Evolutionary conservation across 2,888 invertebrate genomes (phyloP).

Genomic region (Nasonia oneida): DNA sequence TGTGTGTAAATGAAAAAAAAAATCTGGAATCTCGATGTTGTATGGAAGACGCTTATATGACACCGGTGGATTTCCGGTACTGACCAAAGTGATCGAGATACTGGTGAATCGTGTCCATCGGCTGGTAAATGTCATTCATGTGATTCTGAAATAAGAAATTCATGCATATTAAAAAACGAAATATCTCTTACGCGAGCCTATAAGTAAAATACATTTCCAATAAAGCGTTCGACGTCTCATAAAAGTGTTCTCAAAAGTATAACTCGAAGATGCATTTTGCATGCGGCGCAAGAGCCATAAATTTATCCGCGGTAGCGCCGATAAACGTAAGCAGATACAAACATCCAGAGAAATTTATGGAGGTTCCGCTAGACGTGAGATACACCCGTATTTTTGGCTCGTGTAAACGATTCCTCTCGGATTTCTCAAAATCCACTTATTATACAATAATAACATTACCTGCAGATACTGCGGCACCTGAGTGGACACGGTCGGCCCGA

Average conservation of each 20-base stretch:
- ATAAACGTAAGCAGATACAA: slow-evolving; percentile 43
- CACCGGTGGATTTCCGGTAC: slow-evolving; percentile 88
- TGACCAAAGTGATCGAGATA: slow-evolving; percentile 96
- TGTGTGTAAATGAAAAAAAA: background rate
- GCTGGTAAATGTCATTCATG: slow-evolving; percentile 92
- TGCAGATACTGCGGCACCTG: slow-evolving; percentile 87
- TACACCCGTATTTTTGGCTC: slow-evolving; percentile 9
- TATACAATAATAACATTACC: slow-evolving; percentile 67
- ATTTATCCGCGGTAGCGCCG: slow-evolving; percentile 12
- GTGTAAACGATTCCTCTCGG: background rate
- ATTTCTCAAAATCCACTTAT: too few species aligned
- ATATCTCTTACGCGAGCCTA: too few species aligned
- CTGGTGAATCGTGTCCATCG: slow-evolving; percentile 95
- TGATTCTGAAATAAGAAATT: slow-evolving; percentile 80
- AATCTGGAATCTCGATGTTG: too few species aligned
- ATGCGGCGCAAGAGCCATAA: slow-evolving; percentile 18
- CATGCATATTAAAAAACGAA: too few species aligned
- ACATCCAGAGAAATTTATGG: slow-evolving; percentile 35
- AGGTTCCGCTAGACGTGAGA: slow-evolving; percentile 26
- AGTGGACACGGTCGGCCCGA: slow-evolving; percentile 88
- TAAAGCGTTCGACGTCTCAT: background rate
- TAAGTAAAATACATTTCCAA: background rate
- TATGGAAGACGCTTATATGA: slow-evolving; percentile 43
- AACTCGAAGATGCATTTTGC: background rate
- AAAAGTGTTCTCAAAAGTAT: background rate